Conservation (phyloP, 2,888 invertebrate species). For the Drosophila trichaetosa region DNA sequence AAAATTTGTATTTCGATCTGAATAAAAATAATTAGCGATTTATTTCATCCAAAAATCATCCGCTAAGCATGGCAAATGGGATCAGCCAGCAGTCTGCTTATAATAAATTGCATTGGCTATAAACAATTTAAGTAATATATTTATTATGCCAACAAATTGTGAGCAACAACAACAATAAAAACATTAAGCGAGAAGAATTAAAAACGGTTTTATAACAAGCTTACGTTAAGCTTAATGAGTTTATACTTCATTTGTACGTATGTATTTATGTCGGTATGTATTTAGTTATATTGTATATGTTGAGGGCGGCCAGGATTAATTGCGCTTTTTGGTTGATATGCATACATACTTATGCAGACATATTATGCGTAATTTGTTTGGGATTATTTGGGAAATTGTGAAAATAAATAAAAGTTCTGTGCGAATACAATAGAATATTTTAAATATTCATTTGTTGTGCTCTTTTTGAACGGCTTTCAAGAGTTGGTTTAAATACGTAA, state of each 20-base stretch:
- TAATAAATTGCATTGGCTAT: conserved; percentile 53
- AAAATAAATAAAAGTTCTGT: conserved; percentile 5
- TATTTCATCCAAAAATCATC: conserved; percentile 34
- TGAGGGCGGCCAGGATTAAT: conserved; percentile 23
- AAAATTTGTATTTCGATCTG: conserved; percentile 8
- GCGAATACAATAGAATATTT: conserved; percentile 22
- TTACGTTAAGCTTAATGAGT: conserved; percentile 61
- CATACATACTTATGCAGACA: background rate
- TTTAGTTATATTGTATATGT: background rate
- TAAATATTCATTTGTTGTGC: conserved; percentile 19
- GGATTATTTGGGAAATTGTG: conserved; percentile 31
- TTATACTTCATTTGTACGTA: conserved; percentile 30
- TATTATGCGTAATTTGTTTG: conserved; percentile 24
- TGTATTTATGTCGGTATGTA: background rate
- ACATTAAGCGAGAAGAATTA: conserved; percentile 17
- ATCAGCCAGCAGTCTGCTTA: conserved; percentile 40
- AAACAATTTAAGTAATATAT: conserved; percentile 57
- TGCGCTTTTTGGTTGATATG: conserved; percentile 23
- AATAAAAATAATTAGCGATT: conserved; percentile 26
- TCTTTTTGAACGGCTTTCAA: conserved; percentile 7
- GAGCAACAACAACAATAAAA: conserved; percentile 1
- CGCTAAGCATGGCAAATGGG: conserved; percentile 62
- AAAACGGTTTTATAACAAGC: conserved; percentile 56
- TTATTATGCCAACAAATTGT: conserved; percentile 38
- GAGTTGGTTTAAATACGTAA: background rate